Evolutionary conservation across 2,113 vertebrate species (phyloP), one percentile per base, ranked within the genome.

Genomic region (Forbesichthys papilliferus): DNA sequence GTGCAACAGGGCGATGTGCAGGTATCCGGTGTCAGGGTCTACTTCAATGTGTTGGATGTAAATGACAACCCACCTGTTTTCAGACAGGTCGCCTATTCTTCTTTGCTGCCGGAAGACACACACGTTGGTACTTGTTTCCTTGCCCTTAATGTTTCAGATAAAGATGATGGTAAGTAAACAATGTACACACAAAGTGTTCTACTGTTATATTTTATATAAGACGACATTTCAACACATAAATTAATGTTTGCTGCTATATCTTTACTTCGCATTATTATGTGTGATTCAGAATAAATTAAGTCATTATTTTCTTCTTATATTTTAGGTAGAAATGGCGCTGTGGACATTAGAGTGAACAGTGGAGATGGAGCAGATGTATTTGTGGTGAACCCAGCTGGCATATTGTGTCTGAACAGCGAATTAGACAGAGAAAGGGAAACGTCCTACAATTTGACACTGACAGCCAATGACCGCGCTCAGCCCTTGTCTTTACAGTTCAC

Each of bases 61-160:
- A 93, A 93, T 4, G 92, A 92, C 83, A 93, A 93, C 74, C 80
- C 86, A 13, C 93, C 91, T 7, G 71, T 87, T 60, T 92, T 93
- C 74, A 81, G 79, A 27, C 80, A 68, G 48, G 80, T 81, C 0
- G 18, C 53, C 42, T 85, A 87, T 51, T 85, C 78, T 53, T 72
- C 74, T 1, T 82, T 81, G 1, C 12, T 93, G 62, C 74, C 61
- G 49, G 93, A 93, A 74, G 79, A 91, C 58, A 16, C 76, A 5
- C 52, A n/a, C 7, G 61, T 61, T 16, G 89, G 89, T 13, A 75
- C 81, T 33, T 92, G 91, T 63, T 87, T 93, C 68, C 68, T 93
- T 61, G 62, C 67, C 10, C 77, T 92, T 20, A 89, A 91, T 66
- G 88, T 90, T 64, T 88, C 90, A 33, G 92, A 93, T 81, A 80